phyloP scores from a whole-genome alignment of 2,888 invertebrate genomes.

The Caenorhabditis sp. region DNA sequence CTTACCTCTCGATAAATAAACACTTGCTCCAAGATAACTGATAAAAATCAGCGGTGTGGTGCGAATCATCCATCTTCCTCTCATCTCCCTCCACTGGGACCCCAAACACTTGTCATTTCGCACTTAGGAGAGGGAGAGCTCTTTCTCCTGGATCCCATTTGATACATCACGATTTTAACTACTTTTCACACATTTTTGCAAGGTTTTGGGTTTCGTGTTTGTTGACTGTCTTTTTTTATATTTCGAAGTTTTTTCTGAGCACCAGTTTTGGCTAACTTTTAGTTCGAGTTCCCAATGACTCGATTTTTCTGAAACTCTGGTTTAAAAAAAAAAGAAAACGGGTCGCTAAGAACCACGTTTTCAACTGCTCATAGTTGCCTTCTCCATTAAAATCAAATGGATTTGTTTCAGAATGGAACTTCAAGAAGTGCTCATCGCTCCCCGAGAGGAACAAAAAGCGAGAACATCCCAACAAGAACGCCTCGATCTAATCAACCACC shows the following conservation, averaged over 20 bases:
- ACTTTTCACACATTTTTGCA: conserved; percentile 34
- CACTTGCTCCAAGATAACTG: no score
- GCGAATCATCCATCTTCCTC: conserved; percentile 45
- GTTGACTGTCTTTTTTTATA: no score
- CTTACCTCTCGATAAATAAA: no score
- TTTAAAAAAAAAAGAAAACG: no score
- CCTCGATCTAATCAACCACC: conserved; percentile 20
- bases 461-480: conserved; percentile 18
- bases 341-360: no score
- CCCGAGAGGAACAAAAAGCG: conserved; percentile 19
- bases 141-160: conserved; percentile 8
- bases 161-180: conserved; percentile 21
- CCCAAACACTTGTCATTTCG: conserved; percentile 26
- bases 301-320: no score
- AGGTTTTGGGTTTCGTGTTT: background rate
- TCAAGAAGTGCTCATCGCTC: conserved; percentile 37
- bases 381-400: no score
- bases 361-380: no score
- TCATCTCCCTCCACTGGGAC: conserved; percentile 22
- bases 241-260: no score
- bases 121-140: conserved; percentile 37
- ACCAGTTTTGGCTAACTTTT: no score
- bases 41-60: conserved; percentile 15
- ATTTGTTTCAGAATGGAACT: conserved; percentile 42
- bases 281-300: no score